A percentile compares a stretch with the other conserved stretches of the same genome.
Evolutionary conservation across 2,113 vertebrate genomes (phyloP).

Genomic region (Salvelinus namaycush): DNA sequence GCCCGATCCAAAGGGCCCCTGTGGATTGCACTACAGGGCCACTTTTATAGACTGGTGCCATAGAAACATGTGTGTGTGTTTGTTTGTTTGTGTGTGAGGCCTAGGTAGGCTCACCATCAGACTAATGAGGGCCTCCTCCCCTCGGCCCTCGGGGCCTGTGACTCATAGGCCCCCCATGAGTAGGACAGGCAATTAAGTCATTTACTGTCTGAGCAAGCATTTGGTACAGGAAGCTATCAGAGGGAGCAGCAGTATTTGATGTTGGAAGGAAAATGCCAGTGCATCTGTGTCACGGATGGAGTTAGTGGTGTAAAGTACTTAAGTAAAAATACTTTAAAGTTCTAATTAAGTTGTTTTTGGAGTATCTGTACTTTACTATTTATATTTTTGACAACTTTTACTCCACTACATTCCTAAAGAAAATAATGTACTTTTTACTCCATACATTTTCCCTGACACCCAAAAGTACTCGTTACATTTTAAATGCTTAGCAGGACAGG

Average conservation of each 20-base stretch:
- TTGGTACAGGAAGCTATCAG: conserved; percentile 51
- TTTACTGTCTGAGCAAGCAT: conserved; percentile 36
- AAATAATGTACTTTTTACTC: too few species aligned
- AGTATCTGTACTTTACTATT: too few species aligned
- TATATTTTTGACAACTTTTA: too few species aligned
- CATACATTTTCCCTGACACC: background rate
- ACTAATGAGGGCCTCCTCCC: conserved; percentile 16
- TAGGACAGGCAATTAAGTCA: conserved; percentile 20
- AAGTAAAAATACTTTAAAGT: too few species aligned
- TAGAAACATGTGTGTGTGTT: too few species aligned
- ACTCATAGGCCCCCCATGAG: conserved; percentile 46
- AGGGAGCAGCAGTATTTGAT: conserved; percentile 3
- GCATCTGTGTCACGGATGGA: conserved; percentile 25
- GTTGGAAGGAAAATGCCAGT: conserved; percentile 44
- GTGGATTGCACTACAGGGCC: background rate
- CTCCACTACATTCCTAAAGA: too few species aligned
- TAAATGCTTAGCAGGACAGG: too few species aligned
- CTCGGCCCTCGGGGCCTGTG: conserved; percentile 15
- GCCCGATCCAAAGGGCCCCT: background rate
- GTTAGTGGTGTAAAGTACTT: background rate
- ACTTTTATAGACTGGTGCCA: conserved; percentile 1
- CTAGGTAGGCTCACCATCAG: conserved; percentile 25
- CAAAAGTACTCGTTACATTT: too few species aligned
- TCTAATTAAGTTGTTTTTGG: too few species aligned
- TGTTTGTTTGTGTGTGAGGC: conserved; percentile 8